These are phyloP conservation scores for Halcyon chelicuti DNA, from an alignment of 2,797 vertebrate genomes.

Conservation along the genomic window DNA sequence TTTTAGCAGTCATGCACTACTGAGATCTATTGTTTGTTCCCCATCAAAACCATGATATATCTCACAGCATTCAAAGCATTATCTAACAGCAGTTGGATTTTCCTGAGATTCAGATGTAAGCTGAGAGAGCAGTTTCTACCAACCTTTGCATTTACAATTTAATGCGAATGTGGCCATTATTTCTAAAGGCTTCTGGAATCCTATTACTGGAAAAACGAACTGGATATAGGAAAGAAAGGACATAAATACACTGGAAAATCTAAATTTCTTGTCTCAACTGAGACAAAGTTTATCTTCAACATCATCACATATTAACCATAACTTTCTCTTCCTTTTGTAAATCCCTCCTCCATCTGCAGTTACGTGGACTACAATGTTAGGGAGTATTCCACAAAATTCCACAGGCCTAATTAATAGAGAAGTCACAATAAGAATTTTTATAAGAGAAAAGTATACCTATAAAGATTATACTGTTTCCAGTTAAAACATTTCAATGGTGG, in stretches of 20 bases:
- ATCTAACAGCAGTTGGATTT: conserved; percentile 46
- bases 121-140: conserved; percentile 53
- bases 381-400: background rate
- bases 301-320: background rate
- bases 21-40: conserved; percentile 51
- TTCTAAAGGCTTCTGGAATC: conserved; percentile 55
- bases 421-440: background rate
- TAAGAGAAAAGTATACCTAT: background rate
- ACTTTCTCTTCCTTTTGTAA: background rate
- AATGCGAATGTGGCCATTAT: conserved; percentile 18
- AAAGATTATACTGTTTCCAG: background rate
- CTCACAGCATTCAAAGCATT: conserved; percentile 47
- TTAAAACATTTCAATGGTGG: background rate
- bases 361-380: background rate
- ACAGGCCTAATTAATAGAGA: background rate
- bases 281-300: background rate
- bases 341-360: background rate
- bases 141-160: conserved; percentile 57
- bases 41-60: conserved; percentile 30
- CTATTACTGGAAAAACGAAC: background rate
- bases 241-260: background rate
- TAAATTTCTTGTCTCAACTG: background rate
- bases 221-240: background rate
- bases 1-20: conserved; percentile 50
- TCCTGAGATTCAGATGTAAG: conserved; percentile 53